phyloP scores from a whole-genome alignment of 1,140 invertebrate species.

The Caenorhabditis remanei region DNA sequence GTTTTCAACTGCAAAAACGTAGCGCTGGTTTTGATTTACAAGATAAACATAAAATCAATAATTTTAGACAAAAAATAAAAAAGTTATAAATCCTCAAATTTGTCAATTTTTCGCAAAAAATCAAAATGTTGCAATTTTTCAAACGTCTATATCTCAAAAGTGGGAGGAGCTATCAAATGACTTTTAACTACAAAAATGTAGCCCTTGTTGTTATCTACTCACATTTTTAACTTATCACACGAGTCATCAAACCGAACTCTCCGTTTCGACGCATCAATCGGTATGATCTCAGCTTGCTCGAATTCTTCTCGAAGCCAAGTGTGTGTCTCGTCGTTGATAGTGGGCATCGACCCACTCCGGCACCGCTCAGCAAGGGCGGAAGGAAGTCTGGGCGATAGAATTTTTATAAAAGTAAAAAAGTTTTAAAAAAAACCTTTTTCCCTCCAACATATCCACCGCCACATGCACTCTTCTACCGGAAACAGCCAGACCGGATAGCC shows the following conservation, averaged over 20 bases:
- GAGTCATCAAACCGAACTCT: constrained; percentile 58
- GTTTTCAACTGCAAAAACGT: too few species aligned
- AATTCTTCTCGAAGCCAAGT: constrained; percentile 62
- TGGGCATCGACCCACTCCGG: constrained; percentile 53
- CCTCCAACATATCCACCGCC: constrained; percentile 18
- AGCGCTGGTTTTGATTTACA: too few species aligned
- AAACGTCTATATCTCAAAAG: too few species aligned
- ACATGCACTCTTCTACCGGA: constrained; percentile 32
- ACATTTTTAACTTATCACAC: constrained; percentile 33
- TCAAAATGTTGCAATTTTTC: too few species aligned
- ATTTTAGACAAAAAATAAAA: too few species aligned
- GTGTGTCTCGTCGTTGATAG: constrained; percentile 52
- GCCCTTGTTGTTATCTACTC: background rate
- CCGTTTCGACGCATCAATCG: constrained; percentile 49
- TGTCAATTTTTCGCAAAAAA: too few species aligned
- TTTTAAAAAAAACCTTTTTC: constrained; percentile 15
- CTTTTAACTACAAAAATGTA: background rate
- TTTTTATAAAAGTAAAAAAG: background rate
- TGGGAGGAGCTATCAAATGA: too few species aligned
- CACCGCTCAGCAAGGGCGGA: background rate
- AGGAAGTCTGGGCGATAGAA: background rate
- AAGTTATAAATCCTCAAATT: too few species aligned
- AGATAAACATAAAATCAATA: too few species aligned
- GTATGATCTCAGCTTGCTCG: constrained; percentile 59
- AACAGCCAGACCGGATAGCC: constrained; percentile 25